These are phyloP conservation scores for Epistrophe eligans DNA, from an alignment of 2,888 invertebrate genomes.

Conservation along the genomic window DNA sequence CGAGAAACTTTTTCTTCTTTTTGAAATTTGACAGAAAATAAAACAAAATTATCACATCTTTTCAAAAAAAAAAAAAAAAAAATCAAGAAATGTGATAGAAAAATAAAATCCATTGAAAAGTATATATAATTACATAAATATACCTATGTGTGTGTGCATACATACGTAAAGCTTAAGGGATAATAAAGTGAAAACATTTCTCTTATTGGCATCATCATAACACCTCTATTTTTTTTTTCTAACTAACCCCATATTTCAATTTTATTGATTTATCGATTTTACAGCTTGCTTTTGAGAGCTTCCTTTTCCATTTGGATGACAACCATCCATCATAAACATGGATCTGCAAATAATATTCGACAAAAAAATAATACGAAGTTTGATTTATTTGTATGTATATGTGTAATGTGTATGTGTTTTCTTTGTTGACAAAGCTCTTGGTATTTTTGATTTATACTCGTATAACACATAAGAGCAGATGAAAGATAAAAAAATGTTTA, in stretches of 20 bases:
- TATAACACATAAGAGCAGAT: too few species aligned
- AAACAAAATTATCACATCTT: background rate
- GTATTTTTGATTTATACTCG: background rate
- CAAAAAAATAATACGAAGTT: slow-evolving; percentile 31
- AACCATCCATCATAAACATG: slow-evolving; percentile 59
- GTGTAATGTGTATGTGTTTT: too few species aligned
- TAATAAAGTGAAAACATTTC: slow-evolving; percentile 62
- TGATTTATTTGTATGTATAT: background rate
- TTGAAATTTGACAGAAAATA: background rate
- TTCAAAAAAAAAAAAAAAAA: too few species aligned
- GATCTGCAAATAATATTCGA: slow-evolving; percentile 46
- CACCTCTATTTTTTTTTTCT: slow-evolving; percentile 26
- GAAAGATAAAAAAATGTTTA: too few species aligned
- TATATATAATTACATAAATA: background rate
- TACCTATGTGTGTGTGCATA: too few species aligned
- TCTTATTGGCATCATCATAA: slow-evolving; percentile 53
- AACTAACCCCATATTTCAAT: background rate
- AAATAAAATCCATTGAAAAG: slow-evolving; percentile 21
- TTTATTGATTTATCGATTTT: slow-evolving; percentile 40
- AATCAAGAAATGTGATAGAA: slow-evolving; percentile 6
- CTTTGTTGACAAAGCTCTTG: background rate
- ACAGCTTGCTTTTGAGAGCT: slow-evolving; percentile 45
- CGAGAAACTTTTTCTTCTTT: background rate
- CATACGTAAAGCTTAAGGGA: slow-evolving; percentile 22
- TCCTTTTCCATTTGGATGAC: background rate